Evolutionary conservation across 2,113 vertebrate genomes (phyloP), one percentile per base, ranked within the genome.

Genomic region (Semnopithecus entellus): DNA sequence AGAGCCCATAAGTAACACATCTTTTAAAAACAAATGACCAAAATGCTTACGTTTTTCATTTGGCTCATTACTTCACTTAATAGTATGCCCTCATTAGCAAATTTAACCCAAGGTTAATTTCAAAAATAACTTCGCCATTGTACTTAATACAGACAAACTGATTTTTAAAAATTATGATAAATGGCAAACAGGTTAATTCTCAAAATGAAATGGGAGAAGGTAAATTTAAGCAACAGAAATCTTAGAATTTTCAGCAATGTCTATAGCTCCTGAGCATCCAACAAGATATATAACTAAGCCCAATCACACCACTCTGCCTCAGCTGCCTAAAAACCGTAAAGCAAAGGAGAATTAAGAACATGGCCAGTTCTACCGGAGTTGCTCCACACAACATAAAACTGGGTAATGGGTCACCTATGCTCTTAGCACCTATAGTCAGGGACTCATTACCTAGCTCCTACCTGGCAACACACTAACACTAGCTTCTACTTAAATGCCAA

Each of bases 21-120:
- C 50, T 64, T 48, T 35, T 75, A 68, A 96, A 96, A 96, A 81
- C n/a, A 76, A 93, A 80, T 48, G 8, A 82, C 38, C 59, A 88
- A 94, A 95, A 88, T 57, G 25, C 52, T 88, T 32, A 52, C 55
- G 25, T 52, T 83, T 94, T 95, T 80, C 48, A 89, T 18, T 76
- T 18, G 61, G 45, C 52, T 50, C 68, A 2, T 82, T 92, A 87
- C 22, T 79, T 79, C 32, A 80, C 55, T 95, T 93, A 72, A 18
- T 43, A 88, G 66, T 40, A 84, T 70, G 48, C 16, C 66, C 43
- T 88, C 89, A 76, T 23, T 75, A 93, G 30, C 70, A 5, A 94
- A 87, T 76, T 91, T 92, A 95, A 92, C 27, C 90, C 92, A 59
- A 94, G 32, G 3, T 45, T 91, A 87, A 68, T 66, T 92, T 88